Evolutionary conservation across 2,797 vertebrate species (phyloP), one percentile per base, ranked within the genome.

Genomic region (Gadopsis bispinosus): DNA sequence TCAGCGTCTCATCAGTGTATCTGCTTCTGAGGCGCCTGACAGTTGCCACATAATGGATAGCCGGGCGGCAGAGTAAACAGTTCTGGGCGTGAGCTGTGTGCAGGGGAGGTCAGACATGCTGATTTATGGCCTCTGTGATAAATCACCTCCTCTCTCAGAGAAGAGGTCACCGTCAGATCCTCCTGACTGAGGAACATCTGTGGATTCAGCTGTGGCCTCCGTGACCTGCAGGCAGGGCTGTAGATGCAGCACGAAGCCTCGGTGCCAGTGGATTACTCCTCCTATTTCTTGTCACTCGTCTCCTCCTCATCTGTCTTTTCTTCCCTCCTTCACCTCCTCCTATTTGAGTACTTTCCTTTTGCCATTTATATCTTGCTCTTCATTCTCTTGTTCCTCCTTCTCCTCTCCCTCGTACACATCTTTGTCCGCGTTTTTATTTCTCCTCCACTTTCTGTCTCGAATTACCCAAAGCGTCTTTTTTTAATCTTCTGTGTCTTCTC

Each of bases 181-280:
- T 89, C 80, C 81, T 89, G 88, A 84, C 86, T 65, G 83, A 83
- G 81, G 78, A 89, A 74, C 81, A 88, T 94, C 89, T 95, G 94
- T 94, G 91, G 93, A 92, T 92, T 95, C 94, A 95, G 94, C 94
- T 95, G 94, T 92, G 92, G 85, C 92, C 92, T 92, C 80, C n/a
- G 4, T 84, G 90, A 92, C 92, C 92, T 75, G 80, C 75, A 81
- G 83, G 83, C 87, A 71, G 69, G 47, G 74, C 70, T 53, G 81
- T 74, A 39, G 80, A 84, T 73, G 79, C 37, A 74, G 79, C 71
- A 80, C 22, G 73, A 58, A 83, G 83, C 74, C 81, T 84, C 81
- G 54, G 75, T 78, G 78, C 86, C 87, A 80, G 55, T 75, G 50
- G 1, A 19, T 48, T 14, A 6, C 68, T 74, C 80, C 84, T 91